These are phyloP conservation scores for Pachyrhynchus sulphureomaculatus DNA, from an alignment of 1,140 invertebrate species.

Conservation along the genomic window DNA sequence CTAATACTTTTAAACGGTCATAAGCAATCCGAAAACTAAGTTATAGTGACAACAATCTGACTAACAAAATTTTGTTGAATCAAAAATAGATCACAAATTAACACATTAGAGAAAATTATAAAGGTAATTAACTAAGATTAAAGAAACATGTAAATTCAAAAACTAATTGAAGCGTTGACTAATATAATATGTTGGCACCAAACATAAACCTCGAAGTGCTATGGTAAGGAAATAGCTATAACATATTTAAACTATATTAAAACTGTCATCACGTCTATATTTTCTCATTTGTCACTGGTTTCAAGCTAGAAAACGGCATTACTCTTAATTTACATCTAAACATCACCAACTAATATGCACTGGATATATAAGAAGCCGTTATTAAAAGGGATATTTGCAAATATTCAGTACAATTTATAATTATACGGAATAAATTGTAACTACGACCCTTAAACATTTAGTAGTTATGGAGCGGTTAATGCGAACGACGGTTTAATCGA, in stretches of 20 bases:
- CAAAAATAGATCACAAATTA: no score
- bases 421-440: no score
- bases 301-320: neutral
- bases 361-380: neutral
- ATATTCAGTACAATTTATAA: no score
- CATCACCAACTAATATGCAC: no score
- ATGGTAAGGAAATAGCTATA: constrained; percentile 6
- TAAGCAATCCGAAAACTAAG: no score
- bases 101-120: neutral
- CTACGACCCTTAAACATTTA: no score
- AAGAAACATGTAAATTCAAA: constrained; percentile 8
- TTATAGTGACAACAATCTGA: no score
- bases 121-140: constrained; percentile 16
- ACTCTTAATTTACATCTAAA: neutral
- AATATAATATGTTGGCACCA: constrained; percentile 17
- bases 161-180: constrained; percentile 11
- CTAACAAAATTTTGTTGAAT: no score
- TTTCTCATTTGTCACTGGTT: constrained; percentile 13
- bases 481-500: no score
- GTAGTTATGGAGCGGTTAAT: no score
- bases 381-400: no score
- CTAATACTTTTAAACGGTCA: no score
- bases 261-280: constrained; percentile 15
- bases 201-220: constrained; percentile 1
- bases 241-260: constrained; percentile 14